A percentile compares a stretch with the other conserved stretches of the same genome.
These are phyloP conservation scores for Hippoglossus hippoglossus DNA, from an alignment of 2,797 vertebrate species.

Conservation along the genomic window DNA sequence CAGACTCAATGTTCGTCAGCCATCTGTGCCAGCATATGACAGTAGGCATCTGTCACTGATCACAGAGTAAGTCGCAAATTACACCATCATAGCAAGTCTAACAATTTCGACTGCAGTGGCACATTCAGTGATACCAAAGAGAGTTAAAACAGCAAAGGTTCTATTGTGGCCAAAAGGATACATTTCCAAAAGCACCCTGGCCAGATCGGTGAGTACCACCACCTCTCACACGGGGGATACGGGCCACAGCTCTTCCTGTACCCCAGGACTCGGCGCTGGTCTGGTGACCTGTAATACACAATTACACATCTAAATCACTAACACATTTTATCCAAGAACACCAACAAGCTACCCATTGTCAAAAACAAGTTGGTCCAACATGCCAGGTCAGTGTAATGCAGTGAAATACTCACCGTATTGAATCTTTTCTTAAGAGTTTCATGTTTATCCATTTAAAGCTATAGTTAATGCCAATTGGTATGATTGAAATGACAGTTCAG, in stretches of 20 bases:
- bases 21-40: constrained; percentile 87
- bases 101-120: neutral
- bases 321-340: neutral
- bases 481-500: neutral
- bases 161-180: constrained; percentile 86
- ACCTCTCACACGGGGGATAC: constrained; percentile 96
- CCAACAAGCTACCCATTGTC: too few species aligned
- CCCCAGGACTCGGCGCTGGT: constrained; percentile 99
- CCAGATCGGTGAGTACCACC: constrained; percentile 98
- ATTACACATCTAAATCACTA: neutral
- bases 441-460: too few species aligned
- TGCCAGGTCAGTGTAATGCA: too few species aligned
- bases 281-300: constrained; percentile 89
- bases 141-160: neutral
- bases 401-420: constrained; percentile 78
- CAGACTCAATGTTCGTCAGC: constrained; percentile 89
- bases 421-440: neutral
- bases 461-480: neutral
- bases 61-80: constrained; percentile 96
- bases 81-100: constrained; percentile 91
- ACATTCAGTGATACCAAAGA: neutral
- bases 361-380: too few species aligned
- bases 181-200: constrained; percentile 98
- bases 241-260: constrained; percentile 96
- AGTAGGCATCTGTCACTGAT: constrained; percentile 92